phyloP scores from a whole-genome alignment of 1,140 invertebrate species.

The Scylla paramamosain region DNA sequence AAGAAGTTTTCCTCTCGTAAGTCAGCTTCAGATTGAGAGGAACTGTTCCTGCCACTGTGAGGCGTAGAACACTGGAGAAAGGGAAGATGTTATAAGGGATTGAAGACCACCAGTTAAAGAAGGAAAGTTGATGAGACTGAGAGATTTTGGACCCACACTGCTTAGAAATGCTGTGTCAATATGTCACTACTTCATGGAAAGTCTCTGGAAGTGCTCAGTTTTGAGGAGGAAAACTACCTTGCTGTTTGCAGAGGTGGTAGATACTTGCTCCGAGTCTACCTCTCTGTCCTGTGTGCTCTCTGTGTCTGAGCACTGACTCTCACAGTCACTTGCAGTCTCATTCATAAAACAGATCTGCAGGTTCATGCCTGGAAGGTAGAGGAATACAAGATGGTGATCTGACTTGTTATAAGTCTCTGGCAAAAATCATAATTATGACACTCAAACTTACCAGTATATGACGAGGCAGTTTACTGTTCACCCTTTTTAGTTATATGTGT shows the following conservation, averaged over 20 bases:
- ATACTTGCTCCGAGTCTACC: slow-evolving; percentile 43
- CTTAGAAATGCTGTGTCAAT: too few relatives aligned
- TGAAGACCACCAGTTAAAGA: too few relatives aligned
- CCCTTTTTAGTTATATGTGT: too few relatives aligned
- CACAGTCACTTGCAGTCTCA: slow-evolving; percentile 87
- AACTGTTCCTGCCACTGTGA: slow-evolving; percentile 33
- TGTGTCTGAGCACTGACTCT: slow-evolving; percentile 77
- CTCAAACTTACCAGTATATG: too few relatives aligned
- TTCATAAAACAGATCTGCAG: slow-evolving; percentile 98
- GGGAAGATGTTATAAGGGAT: background rate
- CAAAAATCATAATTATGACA: too few relatives aligned
- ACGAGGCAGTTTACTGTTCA: too few relatives aligned
- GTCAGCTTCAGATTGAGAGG: slow-evolving; percentile 77
- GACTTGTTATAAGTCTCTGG: too few relatives aligned
- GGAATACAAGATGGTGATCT: slow-evolving; percentile 49
- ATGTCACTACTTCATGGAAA: too few relatives aligned
- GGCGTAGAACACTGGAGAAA: slow-evolving; percentile 49
- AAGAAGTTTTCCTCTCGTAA: slow-evolving; percentile 85
- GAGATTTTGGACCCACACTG: too few relatives aligned
- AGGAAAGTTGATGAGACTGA: too few relatives aligned
- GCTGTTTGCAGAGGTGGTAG: slow-evolving; percentile 40
- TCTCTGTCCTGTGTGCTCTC: slow-evolving; percentile 76
- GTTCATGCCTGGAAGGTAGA: slow-evolving; percentile 88
- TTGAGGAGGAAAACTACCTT: slow-evolving; percentile 36
- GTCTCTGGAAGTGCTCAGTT: background rate